Evolutionary conservation across 2,113 vertebrate genomes (phyloP).

Genomic region (Neolamprologus falcicula): DNA sequence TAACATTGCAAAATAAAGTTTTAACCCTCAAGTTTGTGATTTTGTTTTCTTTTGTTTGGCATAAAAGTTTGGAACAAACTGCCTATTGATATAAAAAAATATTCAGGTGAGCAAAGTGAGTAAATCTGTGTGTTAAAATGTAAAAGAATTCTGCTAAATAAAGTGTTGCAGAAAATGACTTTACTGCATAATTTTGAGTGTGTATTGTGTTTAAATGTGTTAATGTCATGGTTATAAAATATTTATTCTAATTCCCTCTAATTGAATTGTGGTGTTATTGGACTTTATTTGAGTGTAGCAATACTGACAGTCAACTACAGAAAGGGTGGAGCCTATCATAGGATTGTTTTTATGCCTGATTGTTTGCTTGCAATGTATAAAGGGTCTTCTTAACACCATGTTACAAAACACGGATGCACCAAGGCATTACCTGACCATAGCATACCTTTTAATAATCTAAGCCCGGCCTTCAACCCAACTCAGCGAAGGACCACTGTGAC

Average conservation of each 20-base stretch:
- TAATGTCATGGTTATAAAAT: neutral
- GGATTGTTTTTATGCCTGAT: neutral
- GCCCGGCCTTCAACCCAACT: slow-evolving; percentile 20
- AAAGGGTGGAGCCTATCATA: neutral
- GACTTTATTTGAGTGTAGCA: neutral
- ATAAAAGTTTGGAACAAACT: neutral
- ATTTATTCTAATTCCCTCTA: neutral
- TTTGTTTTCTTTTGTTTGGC: neutral
- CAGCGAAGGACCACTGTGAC: slow-evolving; percentile 1
- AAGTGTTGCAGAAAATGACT: neutral
- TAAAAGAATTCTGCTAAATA: neutral
- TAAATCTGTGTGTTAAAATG: neutral
- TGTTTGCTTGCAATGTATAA: neutral
- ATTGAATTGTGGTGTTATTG: neutral
- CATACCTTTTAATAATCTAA: slow-evolving; percentile 21
- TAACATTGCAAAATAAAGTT: neutral
- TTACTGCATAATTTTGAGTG: neutral
- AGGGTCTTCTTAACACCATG: neutral
- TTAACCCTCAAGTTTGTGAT: neutral
- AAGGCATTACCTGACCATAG: neutral
- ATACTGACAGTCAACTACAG: neutral
- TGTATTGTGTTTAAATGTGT: neutral
- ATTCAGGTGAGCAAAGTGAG: neutral
- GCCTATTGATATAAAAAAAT: neutral
- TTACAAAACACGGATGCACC: neutral